Conservation (phyloP, 2,113 vertebrate genomes). For the Gambusia affinis region DNA sequence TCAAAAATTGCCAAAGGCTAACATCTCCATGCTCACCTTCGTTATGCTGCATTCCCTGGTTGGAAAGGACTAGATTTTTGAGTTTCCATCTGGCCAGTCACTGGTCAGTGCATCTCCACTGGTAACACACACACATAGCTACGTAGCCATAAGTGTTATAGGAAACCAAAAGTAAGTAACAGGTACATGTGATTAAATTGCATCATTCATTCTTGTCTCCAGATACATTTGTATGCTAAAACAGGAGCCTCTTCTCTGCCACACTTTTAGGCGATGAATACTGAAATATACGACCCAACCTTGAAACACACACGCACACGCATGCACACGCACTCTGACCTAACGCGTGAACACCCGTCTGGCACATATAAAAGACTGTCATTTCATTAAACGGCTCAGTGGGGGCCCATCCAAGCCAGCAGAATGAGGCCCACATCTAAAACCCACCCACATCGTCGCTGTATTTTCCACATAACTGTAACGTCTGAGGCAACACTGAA, state of each 20-base stretch:
- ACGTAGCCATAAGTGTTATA: neutral
- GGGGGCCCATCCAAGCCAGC: conserved; percentile 75
- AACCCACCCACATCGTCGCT: conserved; percentile 26
- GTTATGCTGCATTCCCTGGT: neutral
- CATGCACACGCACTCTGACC: conserved; percentile 28
- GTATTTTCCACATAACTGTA: conserved; percentile 38
- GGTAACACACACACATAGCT: neutral
- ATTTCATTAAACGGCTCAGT: conserved; percentile 76
- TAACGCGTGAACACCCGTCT: conserved; percentile 47
- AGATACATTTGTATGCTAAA: conserved; percentile 29
- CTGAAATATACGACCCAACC: conserved; percentile 49
- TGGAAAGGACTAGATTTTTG: neutral
- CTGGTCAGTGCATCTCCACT: neutral
- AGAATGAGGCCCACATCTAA: conserved; percentile 71
- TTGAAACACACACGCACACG: conserved; percentile 28
- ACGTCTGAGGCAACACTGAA: conserved; percentile 41
- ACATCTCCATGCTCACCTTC: neutral
- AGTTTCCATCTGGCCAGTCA: neutral
- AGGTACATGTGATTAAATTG: neutral
- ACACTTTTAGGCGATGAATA: conserved; percentile 45
- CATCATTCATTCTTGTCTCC: conserved; percentile 20
- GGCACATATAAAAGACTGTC: conserved; percentile 63
- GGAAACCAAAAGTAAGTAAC: conserved; percentile 2
- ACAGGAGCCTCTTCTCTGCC: conserved; percentile 45
- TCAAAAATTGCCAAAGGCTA: neutral